Evolutionary conservation across 2,113 vertebrate genomes (phyloP), one percentile per base, ranked within the genome.

Genomic region (Nansenia antarctica): DNA sequence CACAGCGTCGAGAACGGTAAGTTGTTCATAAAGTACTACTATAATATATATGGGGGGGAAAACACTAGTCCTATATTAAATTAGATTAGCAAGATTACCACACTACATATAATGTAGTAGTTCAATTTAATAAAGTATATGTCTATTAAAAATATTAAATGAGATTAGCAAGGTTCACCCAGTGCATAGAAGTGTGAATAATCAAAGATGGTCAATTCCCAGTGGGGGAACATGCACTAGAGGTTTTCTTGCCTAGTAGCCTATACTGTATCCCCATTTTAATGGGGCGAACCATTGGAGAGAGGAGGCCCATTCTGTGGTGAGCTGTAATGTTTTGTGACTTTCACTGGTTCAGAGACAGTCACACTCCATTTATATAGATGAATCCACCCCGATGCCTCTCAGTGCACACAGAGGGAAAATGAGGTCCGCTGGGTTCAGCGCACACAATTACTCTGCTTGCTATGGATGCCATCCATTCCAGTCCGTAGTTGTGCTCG

Each of bases 401-500:
- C 2, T 31, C 57, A 20, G 30, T 14, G 53, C 55, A 18, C 55
- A 59, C 30, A 31, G 55, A 59, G 29, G 30, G 57, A 59, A 59
- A 59, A 34, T 59, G 57, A 59, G 57, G 15, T 59, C 57, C 30
- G 0, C 57, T 59, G 29, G 57, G 57, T 59, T 59, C 57, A 59
- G 57, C 2, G 57, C 29, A 59, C 30, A 34, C 57, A 59, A 59
- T 59, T 32, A 63, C 62, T 29, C 37, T 42, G 24, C 12, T 37
- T 45, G 22, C 37, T 47, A 63, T 63, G 62, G 62, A 63, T 59
- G 57, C 27, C 57, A 20, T 31, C 57, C 30, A 22, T 59, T 59
- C 18, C 15, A n/a, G 29, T 20, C 5, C 8, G 14, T 59, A 32
- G 29, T 59, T 20, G 30, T 59, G 57, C 57, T 32, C 18, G 27